phyloP scores from a whole-genome alignment of 2,888 invertebrate species.

The Tetramorium bicarinatum region DNA sequence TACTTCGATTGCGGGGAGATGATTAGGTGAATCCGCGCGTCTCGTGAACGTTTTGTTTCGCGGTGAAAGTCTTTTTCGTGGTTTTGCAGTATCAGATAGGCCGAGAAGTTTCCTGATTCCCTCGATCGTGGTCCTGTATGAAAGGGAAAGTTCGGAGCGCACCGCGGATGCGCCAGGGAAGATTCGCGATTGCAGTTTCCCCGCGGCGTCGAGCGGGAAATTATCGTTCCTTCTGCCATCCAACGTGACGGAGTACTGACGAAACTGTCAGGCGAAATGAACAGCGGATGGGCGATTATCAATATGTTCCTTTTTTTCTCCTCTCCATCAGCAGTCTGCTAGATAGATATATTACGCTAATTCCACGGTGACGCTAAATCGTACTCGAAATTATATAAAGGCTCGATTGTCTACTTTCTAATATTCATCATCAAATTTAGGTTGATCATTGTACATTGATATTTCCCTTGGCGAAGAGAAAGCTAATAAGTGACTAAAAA shows the following conservation, averaged over 20 bases:
- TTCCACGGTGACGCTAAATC: conserved; percentile 30
- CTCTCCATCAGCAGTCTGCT: neutral
- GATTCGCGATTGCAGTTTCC: conserved; percentile 40
- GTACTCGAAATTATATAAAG: conserved; percentile 32
- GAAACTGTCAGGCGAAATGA: conserved; percentile 44
- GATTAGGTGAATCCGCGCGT: conserved; percentile 6
- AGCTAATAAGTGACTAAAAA: conserved; percentile 11
- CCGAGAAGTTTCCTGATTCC: conserved; percentile 44
- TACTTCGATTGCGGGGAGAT: conserved; percentile 56
- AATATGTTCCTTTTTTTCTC: conserved; percentile 3
- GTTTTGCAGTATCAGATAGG: conserved; percentile 16
- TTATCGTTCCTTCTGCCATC: conserved; percentile 15
- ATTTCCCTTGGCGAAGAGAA: conserved; percentile 12
- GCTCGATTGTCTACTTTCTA: conserved; percentile 38
- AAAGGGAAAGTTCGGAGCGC: conserved; percentile 39
- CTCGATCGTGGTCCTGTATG: conserved; percentile 1
- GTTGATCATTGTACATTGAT: conserved; percentile 16
- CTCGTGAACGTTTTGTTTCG: conserved; percentile 61
- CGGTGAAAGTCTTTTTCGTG: conserved; percentile 54
- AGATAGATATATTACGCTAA: conserved; percentile 28
- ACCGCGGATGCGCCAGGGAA: conserved; percentile 37
- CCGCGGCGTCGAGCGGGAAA: conserved; percentile 34
- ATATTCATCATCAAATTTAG: conserved; percentile 47
- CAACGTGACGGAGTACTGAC: conserved; percentile 41
- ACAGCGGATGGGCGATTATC: conserved; percentile 32